These are phyloP conservation scores for Porites evermanni DNA, from an alignment of 92 coral and sea anemone species.

Conservation along the genomic window DNA sequence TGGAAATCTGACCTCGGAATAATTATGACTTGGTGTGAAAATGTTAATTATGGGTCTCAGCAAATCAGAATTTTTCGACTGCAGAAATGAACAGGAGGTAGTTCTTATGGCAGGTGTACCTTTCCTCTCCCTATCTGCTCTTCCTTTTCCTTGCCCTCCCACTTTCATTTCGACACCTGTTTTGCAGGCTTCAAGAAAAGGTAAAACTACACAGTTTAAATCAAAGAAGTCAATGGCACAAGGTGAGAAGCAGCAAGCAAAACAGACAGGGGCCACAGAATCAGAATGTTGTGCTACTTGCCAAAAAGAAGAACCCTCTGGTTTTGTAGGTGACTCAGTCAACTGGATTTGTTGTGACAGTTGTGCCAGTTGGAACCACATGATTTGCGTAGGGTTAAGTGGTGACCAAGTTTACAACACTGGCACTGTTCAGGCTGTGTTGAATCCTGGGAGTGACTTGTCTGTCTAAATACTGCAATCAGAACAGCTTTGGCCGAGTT, in stretches of 20 bases:
- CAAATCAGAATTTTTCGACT: no score
- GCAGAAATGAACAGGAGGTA: no score
- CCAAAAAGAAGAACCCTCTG: background rate
- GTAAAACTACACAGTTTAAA: no score
- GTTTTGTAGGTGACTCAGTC: conserved; percentile 12
- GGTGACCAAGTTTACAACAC: conserved; percentile 11
- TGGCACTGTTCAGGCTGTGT: conserved; percentile 45
- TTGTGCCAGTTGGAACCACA: conserved; percentile 33
- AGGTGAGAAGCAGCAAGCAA: background rate
- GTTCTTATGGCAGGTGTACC: no score
- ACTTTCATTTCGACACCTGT: no score
- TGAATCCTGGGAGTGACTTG: conserved; percentile 38
- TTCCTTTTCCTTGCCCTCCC: no score
- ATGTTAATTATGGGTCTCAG: no score
- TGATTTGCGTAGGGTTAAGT: conserved; percentile 25
- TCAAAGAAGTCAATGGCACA: background rate
- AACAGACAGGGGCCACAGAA: background rate
- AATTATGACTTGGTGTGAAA: no score
- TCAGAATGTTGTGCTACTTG: background rate
- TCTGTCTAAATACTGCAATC: background rate
- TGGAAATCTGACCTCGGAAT: no score
- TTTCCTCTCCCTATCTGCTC: no score
- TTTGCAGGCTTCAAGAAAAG: no score
- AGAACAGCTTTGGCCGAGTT: background rate
- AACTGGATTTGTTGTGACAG: conserved; percentile 42